Percentiles rank a stretch among this genome's conserved stretches.
phyloP scores from a whole-genome alignment of 2,797 vertebrate genomes.

The Rallus crepitans region DNA sequence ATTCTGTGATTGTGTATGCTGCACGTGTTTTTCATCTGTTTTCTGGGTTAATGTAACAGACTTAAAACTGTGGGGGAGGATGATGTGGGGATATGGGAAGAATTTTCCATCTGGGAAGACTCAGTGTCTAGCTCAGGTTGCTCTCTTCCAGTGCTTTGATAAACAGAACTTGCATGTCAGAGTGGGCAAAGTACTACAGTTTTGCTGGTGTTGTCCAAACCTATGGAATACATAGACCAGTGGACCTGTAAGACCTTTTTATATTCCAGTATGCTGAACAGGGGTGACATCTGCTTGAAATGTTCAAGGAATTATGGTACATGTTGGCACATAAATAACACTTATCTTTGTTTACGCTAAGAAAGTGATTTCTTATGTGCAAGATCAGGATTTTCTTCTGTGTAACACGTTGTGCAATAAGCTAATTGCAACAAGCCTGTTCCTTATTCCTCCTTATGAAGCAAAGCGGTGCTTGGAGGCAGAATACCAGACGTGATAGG shows the following conservation, averaged over 20 bases:
- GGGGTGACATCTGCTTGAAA: background rate
- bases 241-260: rapidly evolving
- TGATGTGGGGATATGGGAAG: background rate
- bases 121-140: background rate
- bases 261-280: background rate
- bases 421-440: conserved; percentile 9
- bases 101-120: background rate
- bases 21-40: rapidly evolving
- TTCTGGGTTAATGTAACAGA: background rate
- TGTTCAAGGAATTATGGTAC: background rate
- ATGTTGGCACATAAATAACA: background rate
- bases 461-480: conserved; percentile 39
- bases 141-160: background rate
- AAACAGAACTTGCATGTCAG: background rate
- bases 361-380: background rate
- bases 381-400: conserved; percentile 14
- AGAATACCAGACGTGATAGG: conserved; percentile 43
- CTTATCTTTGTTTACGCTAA: background rate
- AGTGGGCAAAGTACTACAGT: background rate
- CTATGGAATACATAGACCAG: background rate
- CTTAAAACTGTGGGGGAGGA: too few relatives aligned
- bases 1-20: rapidly evolving
- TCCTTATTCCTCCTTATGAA: background rate
- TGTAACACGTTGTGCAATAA: conserved; percentile 6
- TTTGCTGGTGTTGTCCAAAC: background rate